A percentile compares a stretch with the other conserved stretches of the same genome.
Evolutionary conservation across 2,113 vertebrate genomes (phyloP).

Genomic region (Trachemys scripta): DNA sequence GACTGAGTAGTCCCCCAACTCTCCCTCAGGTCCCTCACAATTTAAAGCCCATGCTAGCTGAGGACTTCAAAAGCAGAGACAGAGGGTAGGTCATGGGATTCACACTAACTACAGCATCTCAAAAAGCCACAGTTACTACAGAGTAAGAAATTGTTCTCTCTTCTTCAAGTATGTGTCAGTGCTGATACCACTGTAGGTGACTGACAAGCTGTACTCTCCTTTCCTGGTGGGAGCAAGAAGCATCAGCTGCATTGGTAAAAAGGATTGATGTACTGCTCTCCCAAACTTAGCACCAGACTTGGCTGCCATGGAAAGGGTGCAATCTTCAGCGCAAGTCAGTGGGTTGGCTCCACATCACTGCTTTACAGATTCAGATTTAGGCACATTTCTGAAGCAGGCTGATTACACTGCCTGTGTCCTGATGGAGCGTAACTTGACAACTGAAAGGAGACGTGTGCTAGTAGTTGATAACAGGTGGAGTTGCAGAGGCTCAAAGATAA

Average conservation of each 20-base stretch:
- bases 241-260: neutral
- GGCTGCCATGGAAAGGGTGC: neutral
- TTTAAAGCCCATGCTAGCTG: neutral
- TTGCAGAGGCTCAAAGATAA: neutral
- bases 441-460: neutral
- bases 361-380: neutral
- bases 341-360: neutral
- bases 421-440: neutral
- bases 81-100: neutral
- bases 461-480: neutral
- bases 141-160: neutral
- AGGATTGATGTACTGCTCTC: neutral
- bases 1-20: accelerated
- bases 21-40: neutral
- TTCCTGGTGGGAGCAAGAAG: accelerated
- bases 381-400: neutral
- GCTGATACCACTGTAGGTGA: neutral
- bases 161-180: accelerated
- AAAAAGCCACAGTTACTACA: neutral
- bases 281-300: neutral
- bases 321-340: neutral
- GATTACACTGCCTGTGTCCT: neutral
- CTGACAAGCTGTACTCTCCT: neutral
- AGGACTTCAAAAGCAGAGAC: neutral
- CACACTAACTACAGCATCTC: accelerated